Evolutionary conservation across 2,888 invertebrate genomes (phyloP).

Genomic region (Calameuta filiformis): DNA sequence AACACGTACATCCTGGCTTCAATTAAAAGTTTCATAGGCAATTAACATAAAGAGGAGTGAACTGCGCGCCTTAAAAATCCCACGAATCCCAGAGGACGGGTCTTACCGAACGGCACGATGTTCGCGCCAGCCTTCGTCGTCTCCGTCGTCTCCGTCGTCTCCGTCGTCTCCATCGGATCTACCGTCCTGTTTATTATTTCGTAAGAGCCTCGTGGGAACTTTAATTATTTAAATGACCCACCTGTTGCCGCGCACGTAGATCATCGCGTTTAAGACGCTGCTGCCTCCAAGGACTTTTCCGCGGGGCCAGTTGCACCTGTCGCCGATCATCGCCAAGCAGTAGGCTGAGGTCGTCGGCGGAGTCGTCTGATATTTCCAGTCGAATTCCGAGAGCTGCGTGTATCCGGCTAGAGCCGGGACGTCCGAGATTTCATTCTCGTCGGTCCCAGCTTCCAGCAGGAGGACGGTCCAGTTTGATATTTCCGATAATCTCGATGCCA

Average conservation of each 20-base stretch:
- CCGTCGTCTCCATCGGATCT: not conserved
- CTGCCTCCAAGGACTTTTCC: constrained; percentile 92
- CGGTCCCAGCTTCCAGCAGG: constrained; percentile 86
- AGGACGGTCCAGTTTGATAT: constrained; percentile 85
- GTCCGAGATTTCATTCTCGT: constrained; percentile 90
- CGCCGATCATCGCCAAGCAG: constrained; percentile 88
- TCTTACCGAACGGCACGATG: not conserved
- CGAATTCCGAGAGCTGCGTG: constrained; percentile 85
- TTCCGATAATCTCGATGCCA: constrained; percentile 86
- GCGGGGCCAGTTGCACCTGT: constrained; percentile 91
- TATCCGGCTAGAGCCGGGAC: constrained; percentile 88
- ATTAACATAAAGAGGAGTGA: not conserved
- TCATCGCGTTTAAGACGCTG: constrained; percentile 91
- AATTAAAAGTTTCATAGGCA: not conserved
- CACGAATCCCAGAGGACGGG: not conserved
- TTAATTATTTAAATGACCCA: constrained; percentile 50
- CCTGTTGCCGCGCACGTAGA: constrained; percentile 89
- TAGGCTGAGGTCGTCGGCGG: constrained; percentile 84
- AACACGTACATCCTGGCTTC: no score
- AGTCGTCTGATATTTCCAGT: constrained; percentile 91
- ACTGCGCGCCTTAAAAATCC: not conserved
- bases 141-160: no score
- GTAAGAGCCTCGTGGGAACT: not conserved
- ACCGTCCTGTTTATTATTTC: not conserved
- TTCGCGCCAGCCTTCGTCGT: not conserved